Evolutionary conservation across 30 jellyfish, hydroid and myxozoan genomes (phyloP), one percentile per base, ranked within the genome.

Genomic region (Haliclystus octoradiatus): DNA sequence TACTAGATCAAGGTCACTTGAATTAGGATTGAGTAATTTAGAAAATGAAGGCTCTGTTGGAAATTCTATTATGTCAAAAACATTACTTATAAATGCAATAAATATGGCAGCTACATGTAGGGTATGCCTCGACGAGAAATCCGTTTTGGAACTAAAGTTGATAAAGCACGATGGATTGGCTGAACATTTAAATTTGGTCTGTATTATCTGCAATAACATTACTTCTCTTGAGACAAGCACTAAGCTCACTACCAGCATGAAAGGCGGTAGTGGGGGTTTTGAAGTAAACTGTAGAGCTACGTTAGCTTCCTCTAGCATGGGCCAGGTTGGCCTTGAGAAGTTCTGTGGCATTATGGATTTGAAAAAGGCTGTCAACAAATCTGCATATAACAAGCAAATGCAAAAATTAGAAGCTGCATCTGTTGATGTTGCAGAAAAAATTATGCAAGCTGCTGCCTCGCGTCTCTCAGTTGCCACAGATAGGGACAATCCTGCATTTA

Each of bases 201-300:
- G 78, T 26, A n/a, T 28, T 24, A 47, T 7, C 49, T 68, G 72
- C 33, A 31, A 62, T 61, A 25, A 22, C 14, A 62, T 31, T 62
- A 65, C 75, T 14, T 28, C 2, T 24, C 34, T 65, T 15, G 14
- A 32, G 66, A n/a, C 50, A 30, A 70, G 80, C 31, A 70, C 50
- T 23, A 51, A 49, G 30, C 72, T 70, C 73, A 53, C 80, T n/a
- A n/a, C n/a, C n/a, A n/a, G n/a, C n/a, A n/a, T n/a, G n/a, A n/a
- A n/a, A 23, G 72, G 72, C 27, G 31, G 33, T 70, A 49, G 30
- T 49, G 72, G 80, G 25, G 27, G 34, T 26, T 70, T 49, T 70
- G 80, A 70, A 70, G 72, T 51, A 4, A 70, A 70, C 33, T n/a
- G 72, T 15, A 49, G 80, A 33, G 50, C 80, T 26, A 31, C 73